These are phyloP conservation scores for Malthinus seriepunctatus DNA, from an alignment of 2,888 invertebrate genomes.

Conservation along the genomic window DNA sequence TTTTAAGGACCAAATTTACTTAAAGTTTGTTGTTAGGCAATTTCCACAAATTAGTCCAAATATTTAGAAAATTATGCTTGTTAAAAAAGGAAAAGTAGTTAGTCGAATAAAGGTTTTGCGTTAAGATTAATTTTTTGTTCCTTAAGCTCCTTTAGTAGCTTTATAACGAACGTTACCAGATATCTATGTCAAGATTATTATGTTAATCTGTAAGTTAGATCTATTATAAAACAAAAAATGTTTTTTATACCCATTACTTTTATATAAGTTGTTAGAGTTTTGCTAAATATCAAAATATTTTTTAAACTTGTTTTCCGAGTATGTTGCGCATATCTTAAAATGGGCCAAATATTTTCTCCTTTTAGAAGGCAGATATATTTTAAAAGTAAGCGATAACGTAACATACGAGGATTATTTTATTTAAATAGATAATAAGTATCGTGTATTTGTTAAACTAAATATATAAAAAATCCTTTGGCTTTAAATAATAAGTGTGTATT, in stretches of 20 bases:
- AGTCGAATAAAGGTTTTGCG: constrained; percentile 18
- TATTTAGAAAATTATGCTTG: no score
- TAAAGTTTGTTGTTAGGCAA: no score
- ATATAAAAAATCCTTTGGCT: constrained; percentile 16
- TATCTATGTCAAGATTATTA: constrained; percentile 16
- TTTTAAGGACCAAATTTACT: constrained; percentile 1
- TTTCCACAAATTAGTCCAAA: no score
- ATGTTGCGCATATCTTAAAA: constrained; percentile 17
- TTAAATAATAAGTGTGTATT: constrained; percentile 19
- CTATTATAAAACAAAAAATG: constrained; percentile 8
- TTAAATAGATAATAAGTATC: constrained; percentile 17
- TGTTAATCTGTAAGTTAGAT: constrained; percentile 12
- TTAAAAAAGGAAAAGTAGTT: not conserved
- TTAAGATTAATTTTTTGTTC: not conserved
- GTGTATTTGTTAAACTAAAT: constrained; percentile 23
- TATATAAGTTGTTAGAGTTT: constrained; percentile 16
- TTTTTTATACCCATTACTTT: constrained; percentile 10
- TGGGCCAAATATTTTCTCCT: constrained; percentile 27
- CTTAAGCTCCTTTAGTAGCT: not conserved
- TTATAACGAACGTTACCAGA: constrained; percentile 21
- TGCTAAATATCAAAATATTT: constrained; percentile 13
- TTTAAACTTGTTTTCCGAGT: constrained; percentile 19
- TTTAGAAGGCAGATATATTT: constrained; percentile 16
- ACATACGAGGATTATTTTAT: constrained; percentile 18
- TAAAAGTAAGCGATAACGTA: constrained; percentile 22